Conservation (phyloP, 2,113 vertebrate species). For the Grammomys surdaster region DNA sequence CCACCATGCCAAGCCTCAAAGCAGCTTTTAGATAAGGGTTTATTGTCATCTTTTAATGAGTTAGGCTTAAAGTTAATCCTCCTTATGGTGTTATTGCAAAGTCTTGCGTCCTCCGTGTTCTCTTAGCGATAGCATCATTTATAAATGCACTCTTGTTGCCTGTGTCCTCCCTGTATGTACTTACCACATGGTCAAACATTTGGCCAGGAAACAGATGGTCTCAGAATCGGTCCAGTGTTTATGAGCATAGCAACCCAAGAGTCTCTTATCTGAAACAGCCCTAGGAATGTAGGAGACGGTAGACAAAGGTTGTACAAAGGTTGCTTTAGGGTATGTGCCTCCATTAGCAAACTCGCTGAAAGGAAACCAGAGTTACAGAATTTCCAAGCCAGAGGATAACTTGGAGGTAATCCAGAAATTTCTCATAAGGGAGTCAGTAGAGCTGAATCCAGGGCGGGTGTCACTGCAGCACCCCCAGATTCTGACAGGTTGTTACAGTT, state of each 20-base stretch:
- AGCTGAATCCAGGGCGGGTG: background rate
- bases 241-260: background rate
- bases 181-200: conserved; percentile 48
- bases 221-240: background rate
- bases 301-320: background rate
- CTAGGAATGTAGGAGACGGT: background rate
- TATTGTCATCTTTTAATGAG: conserved; percentile 45
- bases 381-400: background rate
- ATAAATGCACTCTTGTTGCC: background rate
- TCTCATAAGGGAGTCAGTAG: background rate
- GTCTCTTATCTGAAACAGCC: background rate
- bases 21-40: conserved; percentile 61
- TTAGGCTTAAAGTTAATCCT: conserved; percentile 26
- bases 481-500: background rate
- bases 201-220: conserved; percentile 52
- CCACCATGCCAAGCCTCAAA: background rate
- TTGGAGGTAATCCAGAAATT: background rate
- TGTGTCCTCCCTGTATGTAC: conserved; percentile 48
- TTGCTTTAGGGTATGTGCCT: background rate
- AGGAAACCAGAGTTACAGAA: background rate
- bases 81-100: conserved; percentile 55
- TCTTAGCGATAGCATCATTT: background rate
- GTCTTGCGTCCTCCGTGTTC: conserved; percentile 9
- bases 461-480: background rate
- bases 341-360: background rate